Evolutionary conservation across 64 coral and sea anemone species (phyloP), one percentile per base, ranked within the genome.

Genomic region (Acropora yongei): DNA sequence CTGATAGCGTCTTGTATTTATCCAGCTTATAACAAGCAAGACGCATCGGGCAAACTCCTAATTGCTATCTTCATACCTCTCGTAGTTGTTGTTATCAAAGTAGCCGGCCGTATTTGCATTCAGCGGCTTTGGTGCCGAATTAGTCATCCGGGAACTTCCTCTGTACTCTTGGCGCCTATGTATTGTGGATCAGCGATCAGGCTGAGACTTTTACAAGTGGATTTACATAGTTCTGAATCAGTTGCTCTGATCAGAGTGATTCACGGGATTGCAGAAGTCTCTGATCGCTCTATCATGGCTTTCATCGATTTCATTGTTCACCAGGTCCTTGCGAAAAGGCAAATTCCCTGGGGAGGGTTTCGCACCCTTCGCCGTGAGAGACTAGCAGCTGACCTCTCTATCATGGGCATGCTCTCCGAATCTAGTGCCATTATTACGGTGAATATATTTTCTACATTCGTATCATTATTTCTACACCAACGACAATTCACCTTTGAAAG

Each of bases 121-220:
- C 79, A 82, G 51, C 79, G 79, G 55, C 63, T 82, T 41, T 82
- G 53, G 79, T 47, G 43, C 75, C 55, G 40, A 60, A 82, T 61
- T 8, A 82, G 79, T 42, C 79, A 82, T 82, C 79, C 79, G 40
- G 79, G 53, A 45, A 82, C 79, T 61, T 82, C 79, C 60, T 82
- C 63, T 55, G 79, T 82, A 14, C 9, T 82, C 9, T 16, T 82
- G 20, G 30, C 30, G 1, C 79, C 79, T 12, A n/a, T 61, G 40
- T 63, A 82, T 61, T 82, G 57, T 82, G 79, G 79, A 41, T 82
- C 79, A 82, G 79, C 79, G 30, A 55, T 82, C 5, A 43, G 65
- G 79, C 8, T 82, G 57, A 82, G 79, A 60, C 53, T 63, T 17
- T 63, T 82, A 17, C 79, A 82, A 82, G 79, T 65, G n/a, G 79